Evolutionary conservation across 1,140 invertebrate species (phyloP).

Genomic region (Meloidogyne chitwoodi): DNA sequence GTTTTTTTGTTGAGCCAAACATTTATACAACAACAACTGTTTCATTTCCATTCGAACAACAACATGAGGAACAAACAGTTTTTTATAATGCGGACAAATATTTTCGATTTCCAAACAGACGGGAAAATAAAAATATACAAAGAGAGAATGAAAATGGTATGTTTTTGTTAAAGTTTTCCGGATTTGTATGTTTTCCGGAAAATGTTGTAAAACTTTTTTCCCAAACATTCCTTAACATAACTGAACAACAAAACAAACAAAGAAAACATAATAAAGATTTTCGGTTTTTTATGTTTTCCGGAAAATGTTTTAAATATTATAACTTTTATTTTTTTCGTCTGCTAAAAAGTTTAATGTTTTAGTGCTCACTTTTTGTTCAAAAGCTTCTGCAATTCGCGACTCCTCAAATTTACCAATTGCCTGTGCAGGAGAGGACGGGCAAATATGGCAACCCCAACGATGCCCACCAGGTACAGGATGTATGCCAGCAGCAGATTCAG

Average conservation of each 20-base stretch:
- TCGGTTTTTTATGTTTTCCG: background rate
- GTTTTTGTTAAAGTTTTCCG: background rate
- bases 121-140: background rate
- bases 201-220: background rate
- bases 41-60: background rate
- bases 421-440: conserved; percentile 45
- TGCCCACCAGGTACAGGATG: conserved; percentile 50
- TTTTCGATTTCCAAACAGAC: background rate
- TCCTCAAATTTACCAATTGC: conserved; percentile 48
- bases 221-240: too few relatives aligned
- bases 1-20: background rate
- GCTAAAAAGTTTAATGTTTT: background rate
- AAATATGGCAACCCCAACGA: conserved; percentile 46
- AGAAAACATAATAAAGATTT: too few relatives aligned
- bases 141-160: background rate
- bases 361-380: conserved; percentile 51
- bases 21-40: background rate
- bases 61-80: background rate
- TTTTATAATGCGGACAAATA: background rate
- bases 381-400: conserved; percentile 51
- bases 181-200: background rate
- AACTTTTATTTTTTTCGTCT: too few relatives aligned
- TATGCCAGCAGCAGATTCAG: conserved; percentile 42
- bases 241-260: too few relatives aligned
- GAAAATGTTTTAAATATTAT: background rate